Base-by-base conservation (phyloP, 1,140 invertebrate genomes). In the Chrysomallon squamiferum region DNA sequence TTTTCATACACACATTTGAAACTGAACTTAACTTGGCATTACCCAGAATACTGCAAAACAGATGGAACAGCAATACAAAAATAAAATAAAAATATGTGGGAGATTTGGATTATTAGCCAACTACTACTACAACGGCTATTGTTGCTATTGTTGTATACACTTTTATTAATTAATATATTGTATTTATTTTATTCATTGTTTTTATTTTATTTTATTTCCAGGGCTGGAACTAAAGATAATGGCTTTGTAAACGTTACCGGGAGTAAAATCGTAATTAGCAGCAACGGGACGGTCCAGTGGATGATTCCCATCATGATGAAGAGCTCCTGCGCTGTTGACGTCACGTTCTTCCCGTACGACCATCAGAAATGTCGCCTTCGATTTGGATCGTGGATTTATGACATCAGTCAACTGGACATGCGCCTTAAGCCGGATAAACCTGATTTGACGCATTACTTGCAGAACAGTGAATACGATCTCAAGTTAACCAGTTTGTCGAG, bases 311-410 rank as follows among this genome's bases (percentile, higher is more conserved):
- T 83, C 27, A 80, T 82, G 66, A 74, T 81, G 9, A 77, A 80
- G 30, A 81, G 78, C 60, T 64, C 75, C 30, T 84, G 82, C 63
- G 41, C 73, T 2, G 78, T 84, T 3, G 80, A 83, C 59, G 82
- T 82, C 25, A 82, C 75, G 4, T 84, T 74, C 66, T 84, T 99
- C 86, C 96, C 96, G 1, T 98, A 97, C 82, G 96, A 98, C 87
- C 91, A 95, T 85, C 96, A 98, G 85, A 93, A 92, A 30, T 98
- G 96, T 86, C 92, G 94, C 84, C 95, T 98, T 92, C 96, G 95
- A 86, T 98, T 98, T 79, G 97, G 96, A 4, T 97, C 95, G 0
- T 99, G 97, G 97, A 97, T 95, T 2, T 99, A 98, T 83, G 96
- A 98, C 79, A 95, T 95, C 50, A 92, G 93, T 85, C 93, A 95